Percentiles rank a stretch among this genome's conserved stretches.
Evolutionary conservation across 2,113 vertebrate species (phyloP).

Genomic region (Oncorhynchus gorbuscha): DNA sequence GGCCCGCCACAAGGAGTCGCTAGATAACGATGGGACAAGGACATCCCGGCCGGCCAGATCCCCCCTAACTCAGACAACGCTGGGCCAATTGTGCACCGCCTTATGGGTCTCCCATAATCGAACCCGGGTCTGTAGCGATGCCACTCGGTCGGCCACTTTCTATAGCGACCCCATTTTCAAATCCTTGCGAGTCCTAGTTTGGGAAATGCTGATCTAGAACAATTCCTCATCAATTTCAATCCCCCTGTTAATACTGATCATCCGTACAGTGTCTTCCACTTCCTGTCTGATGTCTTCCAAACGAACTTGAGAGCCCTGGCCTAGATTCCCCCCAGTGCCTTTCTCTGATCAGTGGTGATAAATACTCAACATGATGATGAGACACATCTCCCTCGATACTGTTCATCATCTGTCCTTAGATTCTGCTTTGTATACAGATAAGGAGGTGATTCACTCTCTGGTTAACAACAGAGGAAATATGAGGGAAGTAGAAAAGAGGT

Average conservation of each 20-base stretch:
- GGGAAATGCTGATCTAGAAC: too few species aligned
- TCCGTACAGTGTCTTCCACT: background rate
- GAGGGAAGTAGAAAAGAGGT: background rate
- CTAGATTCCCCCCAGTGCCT: slow-evolving; percentile 33
- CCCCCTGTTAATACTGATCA: background rate
- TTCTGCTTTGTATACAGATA: slow-evolving; percentile 27
- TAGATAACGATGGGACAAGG: too few species aligned
- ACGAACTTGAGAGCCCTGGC: slow-evolving; percentile 42
- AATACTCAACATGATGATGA: slow-evolving; percentile 35
- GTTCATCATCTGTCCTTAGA: slow-evolving; percentile 2
- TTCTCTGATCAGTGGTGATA: slow-evolving; percentile 33
- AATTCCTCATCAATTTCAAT: too few species aligned
- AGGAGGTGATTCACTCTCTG: slow-evolving; percentile 39
- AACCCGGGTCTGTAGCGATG: too few species aligned
- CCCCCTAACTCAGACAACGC: too few species aligned
- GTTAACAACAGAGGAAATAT: background rate
- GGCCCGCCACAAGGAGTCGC: too few species aligned
- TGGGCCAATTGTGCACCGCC: too few species aligned
- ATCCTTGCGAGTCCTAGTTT: background rate
- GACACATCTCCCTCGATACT: slow-evolving; percentile 49
- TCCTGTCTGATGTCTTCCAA: slow-evolving; percentile 34
- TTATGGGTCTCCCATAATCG: too few species aligned
- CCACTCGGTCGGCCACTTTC: background rate
- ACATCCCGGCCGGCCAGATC: too few species aligned
- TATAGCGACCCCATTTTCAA: background rate